Evolutionary conservation across 2,888 invertebrate species (phyloP), one percentile per base, ranked within the genome.

Genomic region (Thera britannica): DNA sequence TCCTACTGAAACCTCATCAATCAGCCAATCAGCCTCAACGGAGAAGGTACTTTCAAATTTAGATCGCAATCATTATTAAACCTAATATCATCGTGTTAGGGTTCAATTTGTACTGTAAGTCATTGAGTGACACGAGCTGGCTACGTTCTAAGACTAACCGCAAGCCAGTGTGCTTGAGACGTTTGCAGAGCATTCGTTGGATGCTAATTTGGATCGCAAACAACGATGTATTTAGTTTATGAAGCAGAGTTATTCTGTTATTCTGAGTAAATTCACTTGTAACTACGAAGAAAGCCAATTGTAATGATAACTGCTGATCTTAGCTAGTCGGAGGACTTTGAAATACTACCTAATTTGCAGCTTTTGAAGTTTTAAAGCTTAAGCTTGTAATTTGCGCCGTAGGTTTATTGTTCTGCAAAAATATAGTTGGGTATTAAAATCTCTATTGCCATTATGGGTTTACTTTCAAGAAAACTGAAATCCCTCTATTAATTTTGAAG

Each of bases 151-250:
- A 49, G 49, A 51, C 35, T 62, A 41, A 62, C 67, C 58, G 49
- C 67, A 67, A 59, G 12, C 59, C 63, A 62, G 44, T 51, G 58
- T 48, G 55, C 67, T 67, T 44, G 67, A 67, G 67, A 62, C 51
- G 56, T 59, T 67, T 59, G 41, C 48, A 9, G 49, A 56, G 67
- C 58, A 54, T 36, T 67, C 34, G 67, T 41, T 49, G 63, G 55
- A 63, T 63, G 67, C 67, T 63, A 63, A 67, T 67, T 63, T 38
- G 23, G 63, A 60, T 49, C 3, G 58, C 49, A 62, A 62, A 67
- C 46, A 63, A 49, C 38, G 44, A 63, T 35, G 54, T 56, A 55
- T 34, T 55, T 54, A 54, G 65, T 57, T 51, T 66, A 41, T 38
- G 3, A 34, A 60, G 51, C 38, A 5, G 4, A 34, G 46, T 56